Percentiles rank a stretch among this genome's conserved stretches.
Conservation (phyloP, 2,113 vertebrate genomes). For the Xenus cinereus region DNA sequence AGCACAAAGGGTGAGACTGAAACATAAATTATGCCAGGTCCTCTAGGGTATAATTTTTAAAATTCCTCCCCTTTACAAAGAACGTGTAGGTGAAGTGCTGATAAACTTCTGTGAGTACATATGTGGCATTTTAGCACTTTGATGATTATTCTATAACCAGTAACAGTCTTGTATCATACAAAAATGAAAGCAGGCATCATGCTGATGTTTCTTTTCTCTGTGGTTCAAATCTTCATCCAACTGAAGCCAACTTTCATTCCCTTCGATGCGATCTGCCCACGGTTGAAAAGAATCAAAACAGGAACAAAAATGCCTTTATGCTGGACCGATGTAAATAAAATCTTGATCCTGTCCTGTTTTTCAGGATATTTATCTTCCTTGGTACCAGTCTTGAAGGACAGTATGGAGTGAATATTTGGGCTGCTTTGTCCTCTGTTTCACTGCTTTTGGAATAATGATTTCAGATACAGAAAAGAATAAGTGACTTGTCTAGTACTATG, state of each 20-base stretch:
- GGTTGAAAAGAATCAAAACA: neutral
- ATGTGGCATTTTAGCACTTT: neutral
- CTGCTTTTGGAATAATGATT: neutral
- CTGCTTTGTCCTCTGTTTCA: neutral
- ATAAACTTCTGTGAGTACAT: neutral
- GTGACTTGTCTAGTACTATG: neutral
- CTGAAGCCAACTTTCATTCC: neutral
- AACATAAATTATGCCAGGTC: neutral
- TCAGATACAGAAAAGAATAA: neutral
- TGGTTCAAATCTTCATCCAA: neutral
- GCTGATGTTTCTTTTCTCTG: neutral
- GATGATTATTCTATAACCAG: neutral
- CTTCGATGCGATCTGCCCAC: neutral
- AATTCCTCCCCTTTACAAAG: neutral
- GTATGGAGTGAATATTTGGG: neutral
- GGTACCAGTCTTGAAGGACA: neutral
- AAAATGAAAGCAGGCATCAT: neutral
- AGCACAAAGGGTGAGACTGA: neutral
- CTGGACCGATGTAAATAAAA: neutral
- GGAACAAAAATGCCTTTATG: neutral
- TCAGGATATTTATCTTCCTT: neutral
- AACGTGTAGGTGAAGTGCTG: neutral
- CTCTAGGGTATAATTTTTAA: neutral
- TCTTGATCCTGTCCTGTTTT: neutral
- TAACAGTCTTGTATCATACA: neutral